Evolutionary conservation across 2,113 vertebrate species (phyloP).

Genomic region (Periophthalmodon schlosseri): DNA sequence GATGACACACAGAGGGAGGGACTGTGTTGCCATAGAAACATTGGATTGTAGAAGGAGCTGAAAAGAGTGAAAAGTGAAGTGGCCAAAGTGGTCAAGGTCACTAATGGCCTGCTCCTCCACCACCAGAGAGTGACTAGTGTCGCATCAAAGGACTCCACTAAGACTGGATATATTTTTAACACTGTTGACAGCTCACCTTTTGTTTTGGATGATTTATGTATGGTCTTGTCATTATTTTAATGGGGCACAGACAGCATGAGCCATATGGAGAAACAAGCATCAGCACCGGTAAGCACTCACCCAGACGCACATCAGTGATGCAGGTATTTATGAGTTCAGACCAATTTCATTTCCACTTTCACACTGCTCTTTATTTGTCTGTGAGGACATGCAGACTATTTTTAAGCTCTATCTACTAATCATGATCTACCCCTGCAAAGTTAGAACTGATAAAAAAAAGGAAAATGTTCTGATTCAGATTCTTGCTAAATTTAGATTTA

Average conservation of each 20-base stretch:
- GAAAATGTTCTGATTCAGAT: not conserved
- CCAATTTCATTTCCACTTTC: constrained; percentile 19
- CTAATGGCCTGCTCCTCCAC: not conserved
- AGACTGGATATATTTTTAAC: constrained; percentile 1
- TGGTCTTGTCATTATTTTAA: constrained; percentile 19
- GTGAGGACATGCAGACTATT: not conserved
- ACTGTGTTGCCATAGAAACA: constrained; percentile 63
- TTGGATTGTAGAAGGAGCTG: constrained; percentile 40
- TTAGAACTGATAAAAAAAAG: not conserved
- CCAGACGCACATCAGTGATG: constrained; percentile 45
- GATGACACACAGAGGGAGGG: constrained; percentile 68
- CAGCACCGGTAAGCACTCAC: constrained; percentile 58
- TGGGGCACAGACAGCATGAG: constrained; percentile 4
- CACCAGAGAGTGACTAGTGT: not conserved
- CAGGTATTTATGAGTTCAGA: constrained; percentile 64
- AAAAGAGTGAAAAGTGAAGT: constrained; percentile 42
- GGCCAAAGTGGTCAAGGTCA: constrained; percentile 39
- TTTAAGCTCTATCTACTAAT: constrained; percentile 2
- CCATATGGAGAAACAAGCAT: constrained; percentile 38
- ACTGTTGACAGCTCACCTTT: not conserved
- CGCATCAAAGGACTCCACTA: not conserved
- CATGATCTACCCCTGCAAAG: not conserved
- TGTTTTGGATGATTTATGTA: constrained; percentile 5
- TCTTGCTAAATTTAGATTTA: not conserved
- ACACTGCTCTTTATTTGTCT: constrained; percentile 12